Conservation (phyloP, 2,888 invertebrate species). For the Eupithecia centaureata region DNA sequence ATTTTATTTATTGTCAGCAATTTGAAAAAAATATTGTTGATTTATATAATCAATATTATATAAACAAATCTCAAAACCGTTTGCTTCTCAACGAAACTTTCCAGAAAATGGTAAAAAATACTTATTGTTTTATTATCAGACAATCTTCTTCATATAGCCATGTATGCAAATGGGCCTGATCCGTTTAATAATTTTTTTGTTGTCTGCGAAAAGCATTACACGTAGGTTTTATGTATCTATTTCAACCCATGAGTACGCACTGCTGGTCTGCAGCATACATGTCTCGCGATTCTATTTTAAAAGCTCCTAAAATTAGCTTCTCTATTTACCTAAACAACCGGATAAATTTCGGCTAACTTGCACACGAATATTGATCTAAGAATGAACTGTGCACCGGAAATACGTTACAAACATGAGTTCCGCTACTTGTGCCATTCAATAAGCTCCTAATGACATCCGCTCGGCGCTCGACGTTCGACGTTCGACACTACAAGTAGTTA, state of each 20-base stretch:
- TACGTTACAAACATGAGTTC: slow-evolving; percentile 36
- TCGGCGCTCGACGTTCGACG: slow-evolving; percentile 41
- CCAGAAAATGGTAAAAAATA: too few relatives aligned
- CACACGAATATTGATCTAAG: slow-evolving; percentile 25
- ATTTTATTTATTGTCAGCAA: neutral
- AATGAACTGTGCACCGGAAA: slow-evolving; percentile 27
- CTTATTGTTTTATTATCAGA: too few relatives aligned
- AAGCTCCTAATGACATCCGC: slow-evolving; percentile 59
- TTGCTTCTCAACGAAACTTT: too few relatives aligned
- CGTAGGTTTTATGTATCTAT: too few relatives aligned
- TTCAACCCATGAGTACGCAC: neutral
- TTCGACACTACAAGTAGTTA: slow-evolving; percentile 46
- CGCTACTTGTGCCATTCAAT: slow-evolving; percentile 46
- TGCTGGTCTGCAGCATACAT: neutral
- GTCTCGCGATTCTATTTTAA: neutral
- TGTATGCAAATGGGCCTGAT: too few relatives aligned
- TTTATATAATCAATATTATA: too few relatives aligned
- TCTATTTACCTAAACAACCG: neutral
- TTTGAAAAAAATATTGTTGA: neutral
- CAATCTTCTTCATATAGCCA: too few relatives aligned
- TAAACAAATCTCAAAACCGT: too few relatives aligned
- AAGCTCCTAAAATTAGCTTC: neutral
- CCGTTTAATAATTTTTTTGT: too few relatives aligned
- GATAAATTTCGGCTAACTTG: slow-evolving; percentile 3
- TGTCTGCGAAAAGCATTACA: too few relatives aligned